phyloP scores from a whole-genome alignment of 2,113 vertebrate species.

The Ciconia stormi region DNA sequence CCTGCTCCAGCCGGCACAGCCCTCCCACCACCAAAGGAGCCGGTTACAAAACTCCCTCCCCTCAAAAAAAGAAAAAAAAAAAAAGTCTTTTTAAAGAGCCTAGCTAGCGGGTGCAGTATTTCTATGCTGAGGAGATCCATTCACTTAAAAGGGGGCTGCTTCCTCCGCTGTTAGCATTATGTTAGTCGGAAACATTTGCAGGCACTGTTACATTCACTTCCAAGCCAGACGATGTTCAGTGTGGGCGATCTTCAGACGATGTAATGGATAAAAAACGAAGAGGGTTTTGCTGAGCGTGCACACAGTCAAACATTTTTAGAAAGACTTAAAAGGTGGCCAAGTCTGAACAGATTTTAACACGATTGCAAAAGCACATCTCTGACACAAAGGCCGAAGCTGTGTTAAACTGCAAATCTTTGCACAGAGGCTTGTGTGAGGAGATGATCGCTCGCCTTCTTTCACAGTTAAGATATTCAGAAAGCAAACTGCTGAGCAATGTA shows the following conservation, averaged over 20 bases:
- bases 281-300: background rate
- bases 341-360: background rate
- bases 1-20: background rate
- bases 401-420: background rate
- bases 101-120: background rate
- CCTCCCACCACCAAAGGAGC: background rate
- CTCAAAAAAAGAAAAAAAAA: background rate
- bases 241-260: background rate
- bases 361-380: background rate
- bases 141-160: background rate
- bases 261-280: background rate
- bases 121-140: background rate
- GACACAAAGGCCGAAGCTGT: background rate
- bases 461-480: background rate
- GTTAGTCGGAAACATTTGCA: background rate
- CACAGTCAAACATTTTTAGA: background rate
- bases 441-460: fast-evolving
- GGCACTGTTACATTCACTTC: background rate
- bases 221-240: background rate
- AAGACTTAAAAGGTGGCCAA: background rate
- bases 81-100: background rate
- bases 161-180: background rate
- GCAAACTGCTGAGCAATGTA: background rate
- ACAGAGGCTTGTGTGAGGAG: background rate
- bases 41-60: background rate